Evolutionary conservation across 2,113 vertebrate genomes (phyloP), one percentile per base, ranked within the genome.

Genomic region (Onychostruthus taczanowskii): DNA sequence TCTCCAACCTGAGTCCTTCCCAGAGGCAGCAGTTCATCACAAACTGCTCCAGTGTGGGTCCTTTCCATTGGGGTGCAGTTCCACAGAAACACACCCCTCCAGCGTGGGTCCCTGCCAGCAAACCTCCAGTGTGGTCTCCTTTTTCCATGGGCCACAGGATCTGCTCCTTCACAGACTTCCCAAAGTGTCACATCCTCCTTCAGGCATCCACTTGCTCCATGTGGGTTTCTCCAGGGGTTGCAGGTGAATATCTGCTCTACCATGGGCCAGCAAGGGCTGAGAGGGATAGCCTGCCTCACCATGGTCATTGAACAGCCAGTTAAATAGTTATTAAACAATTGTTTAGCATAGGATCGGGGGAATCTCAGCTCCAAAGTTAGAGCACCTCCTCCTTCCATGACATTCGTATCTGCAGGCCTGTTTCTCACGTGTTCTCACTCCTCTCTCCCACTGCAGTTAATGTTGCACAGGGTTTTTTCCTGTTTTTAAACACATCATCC

Each of bases 71-170:
- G 11, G 39, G 8, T 53, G 39, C 59, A 23, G 39, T 52, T 20
- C 21, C 46, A 20, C 59, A 59, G 24, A 72, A 59, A 18, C 17
- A n/a, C 37, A 58, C 3, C n/a, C 15, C 12, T 66, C 37, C 17
- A 22, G 33, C 0, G 0, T 23, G 30, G 37, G 30, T 47, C 6
- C 10, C 12, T 53, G 46, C 24, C 63, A 23, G 30, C 11, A 76
- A 41, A 62, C 30, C 26, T 49, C 35, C 27, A 21, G 13, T 8
- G 8, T 33, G 49, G 35, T 11, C 6, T 81, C 15, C 11, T 56
- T 30, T 72, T 18, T 37, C 35, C 35, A 13, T 11, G 18, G n/a
- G 10, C n/a, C 46, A 14, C 14, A 35, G 81, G 8, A 37, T 10
- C n/a, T 61, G 30, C 67, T 74, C 41, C 47, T 20, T 13, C 27